Evolutionary conservation across 2,113 vertebrate species (phyloP), one percentile per base, ranked within the genome.

Genomic region (Anhinga anhinga): DNA sequence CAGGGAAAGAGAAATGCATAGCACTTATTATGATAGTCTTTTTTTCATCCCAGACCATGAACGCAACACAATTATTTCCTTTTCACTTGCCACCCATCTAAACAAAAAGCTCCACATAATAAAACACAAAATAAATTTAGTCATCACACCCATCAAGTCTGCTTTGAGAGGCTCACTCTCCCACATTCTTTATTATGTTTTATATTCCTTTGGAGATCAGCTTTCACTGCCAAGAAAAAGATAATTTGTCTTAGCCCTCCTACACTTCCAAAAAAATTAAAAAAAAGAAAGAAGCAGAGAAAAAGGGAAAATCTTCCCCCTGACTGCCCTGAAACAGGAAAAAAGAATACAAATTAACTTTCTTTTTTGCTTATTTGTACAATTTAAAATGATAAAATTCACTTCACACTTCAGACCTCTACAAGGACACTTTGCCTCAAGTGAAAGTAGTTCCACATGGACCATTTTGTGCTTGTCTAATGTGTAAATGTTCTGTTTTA

Each of bases 401-500:
- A 83, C 71, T 90, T 94, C 83, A 93, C 55, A 93, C 53, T 88
- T 94, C 96, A 72, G 78, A 96, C 32, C 45, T 80, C 52, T 95
- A 83, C 89, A 95, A 96, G 81, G 79, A 95, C 85, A 94, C 52
- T 86, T 97, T 93, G 95, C 82, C 72, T 86, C 55, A 95, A 97
- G 94, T 93, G 65, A 88, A 92, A 82, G 73, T 61, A 90, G 92
- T 70, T 97, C 90, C 95, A 95, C 78, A 85, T 70, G 91, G 96
- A 96, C 96, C 91, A 82, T 86, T 96, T 95, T 96, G 79, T 83
- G 89, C 70, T 92, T 93, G 70, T 98, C 93, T 92, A 96, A 98
- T 96, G 95, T 97, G 96, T 95, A 97, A 94, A 80, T 94, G 66
- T 84, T 84, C 71, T 93, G 79, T 76, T 97, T 97, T 93, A 94